Evolutionary conservation across 2,113 vertebrate species (phyloP), one percentile per base, ranked within the genome.

Genomic region (Pagrus major): DNA sequence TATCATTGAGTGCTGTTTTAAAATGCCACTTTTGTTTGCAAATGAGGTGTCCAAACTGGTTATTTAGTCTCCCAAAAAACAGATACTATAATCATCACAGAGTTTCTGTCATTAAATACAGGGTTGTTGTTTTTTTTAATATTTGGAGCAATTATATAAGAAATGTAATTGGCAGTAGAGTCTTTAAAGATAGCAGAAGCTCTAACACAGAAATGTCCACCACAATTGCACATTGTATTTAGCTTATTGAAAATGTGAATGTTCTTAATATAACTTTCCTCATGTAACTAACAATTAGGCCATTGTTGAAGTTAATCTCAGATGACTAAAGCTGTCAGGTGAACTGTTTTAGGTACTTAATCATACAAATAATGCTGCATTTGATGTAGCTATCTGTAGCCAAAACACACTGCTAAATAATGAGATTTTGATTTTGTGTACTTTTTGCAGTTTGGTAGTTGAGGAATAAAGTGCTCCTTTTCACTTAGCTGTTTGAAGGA

Each of bases 401-500:
- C n/a, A 71, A 59, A 76, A 12, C 52, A 63, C 61, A 73, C 41
- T 51, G 21, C 44, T 41, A 10, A 51, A 68, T 64, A 16, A 52
- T 41, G 1, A 6, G 16, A 1, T 12, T 51, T 37, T 59, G 15
- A n/a, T 42, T 5, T 51, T 10, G n/a, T 59, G 33, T 4, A 37
- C 44, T 72, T 80, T 79, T 65, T 71, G 49, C 58, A 54, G 39
- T 67, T 65, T 56, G 18, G 35, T 55, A 44, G 46, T 27, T 63
- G 33, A 3, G 2, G 27, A 76, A 72, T 31, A 11, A 55, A 54
- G 37, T 23, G 4, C 11, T 72, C 42, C 6, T 64, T 59, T 77
- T 69, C 37, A 74, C 54, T 25, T 41, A 18, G 39, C 71, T 64
- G 44, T 59, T 70, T 80, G 77, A 89, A 83, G 77, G 58, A 86